Percentiles rank a stretch among this genome's conserved stretches.
These are phyloP conservation scores for Mylabris sibirica DNA, from an alignment of 2,888 invertebrate species.

Conservation along the genomic window DNA sequence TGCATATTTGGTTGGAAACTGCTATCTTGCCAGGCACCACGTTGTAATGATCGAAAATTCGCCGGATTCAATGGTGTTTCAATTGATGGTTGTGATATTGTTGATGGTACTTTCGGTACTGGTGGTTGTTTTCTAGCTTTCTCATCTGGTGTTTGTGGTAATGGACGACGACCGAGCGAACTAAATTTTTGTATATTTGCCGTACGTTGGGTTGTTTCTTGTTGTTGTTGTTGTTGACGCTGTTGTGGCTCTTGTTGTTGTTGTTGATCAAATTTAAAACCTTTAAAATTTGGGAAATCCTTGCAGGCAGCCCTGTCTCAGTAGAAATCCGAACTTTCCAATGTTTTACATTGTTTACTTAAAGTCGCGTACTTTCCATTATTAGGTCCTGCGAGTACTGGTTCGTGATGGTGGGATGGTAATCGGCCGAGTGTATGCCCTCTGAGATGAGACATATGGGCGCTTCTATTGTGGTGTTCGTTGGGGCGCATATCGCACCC, in stretches of 20 bases:
- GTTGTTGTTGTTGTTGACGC: conserved; percentile 36
- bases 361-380: conserved; percentile 93
- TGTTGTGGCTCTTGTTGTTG: conserved; percentile 59
- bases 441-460: conserved; percentile 59
- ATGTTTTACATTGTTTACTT: conserved; percentile 95
- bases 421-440: conserved; percentile 74
- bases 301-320: conserved; percentile 76
- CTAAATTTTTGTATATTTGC: conserved; percentile 62
- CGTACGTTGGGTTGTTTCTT: conserved; percentile 50
- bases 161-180: conserved; percentile 59
- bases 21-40: conserved; percentile 59
- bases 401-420: conserved; percentile 69
- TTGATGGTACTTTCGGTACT: conserved; percentile 58
- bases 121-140: conserved; percentile 57
- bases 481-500: conserved; percentile 61
- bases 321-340: conserved; percentile 94
- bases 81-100: conserved; percentile 51
- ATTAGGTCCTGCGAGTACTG: conserved; percentile 70
- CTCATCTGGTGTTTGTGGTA: conserved; percentile 61
- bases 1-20: conserved; percentile 51
- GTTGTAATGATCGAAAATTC: conserved; percentile 64
- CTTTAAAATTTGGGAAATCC: conserved; percentile 63
- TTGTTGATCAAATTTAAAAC: conserved; percentile 65
- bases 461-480: conserved; percentile 56
- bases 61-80: conserved; percentile 62